Evolutionary conservation across 2,797 vertebrate genomes (phyloP), one percentile per base, ranked within the genome.

Genomic region (Perodicticus potto): DNA sequence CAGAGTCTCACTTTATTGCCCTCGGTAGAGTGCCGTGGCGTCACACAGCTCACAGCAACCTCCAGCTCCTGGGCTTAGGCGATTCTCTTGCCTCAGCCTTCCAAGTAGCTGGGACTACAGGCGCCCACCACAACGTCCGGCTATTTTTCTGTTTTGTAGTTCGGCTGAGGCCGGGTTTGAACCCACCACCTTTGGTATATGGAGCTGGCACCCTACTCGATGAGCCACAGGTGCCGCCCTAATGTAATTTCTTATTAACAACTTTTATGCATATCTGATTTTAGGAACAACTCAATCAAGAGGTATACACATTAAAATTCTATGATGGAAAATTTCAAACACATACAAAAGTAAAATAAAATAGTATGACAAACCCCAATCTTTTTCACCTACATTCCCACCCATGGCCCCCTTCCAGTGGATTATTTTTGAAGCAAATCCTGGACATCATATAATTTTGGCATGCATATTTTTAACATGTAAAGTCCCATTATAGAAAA

Each of bases 381-480:
- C 53, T 92, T 90, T 95, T 87, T 87, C 34, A 85, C 32, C 20
- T 67, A 88, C 27, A 94, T 63, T 27, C 53, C 89, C 59, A 94
- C 43, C 27, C 29, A 81, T 77, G 86, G 93, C 69, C 86, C n/a
- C 43, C 43, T 85, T 61, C 34, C 73, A 76, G 29, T 86, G 14
- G 83, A 89, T 83, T 89, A 74, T 92, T 90, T 91, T 89, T 65
- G 70, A 93, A 93, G 67, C 77, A 95, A 89, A 95, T 34, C n/a
- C 63, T 81, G 20, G 82, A 63, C n/a, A 63, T 37, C 34, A 57
- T 69, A 72, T 85, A 89, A 86, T 87, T 88, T 92, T 43, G 72
- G 13, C 40, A 85, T 67, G 74, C 9, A 40, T 82, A 63, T 85
- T 95, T 96, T 92, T 84, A 95, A 84, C 55, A 82, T 40, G 7